Percentiles rank a stretch among this genome's conserved stretches.
Conservation (phyloP, 2,113 vertebrate genomes). For the Accipiter cooperii region DNA sequence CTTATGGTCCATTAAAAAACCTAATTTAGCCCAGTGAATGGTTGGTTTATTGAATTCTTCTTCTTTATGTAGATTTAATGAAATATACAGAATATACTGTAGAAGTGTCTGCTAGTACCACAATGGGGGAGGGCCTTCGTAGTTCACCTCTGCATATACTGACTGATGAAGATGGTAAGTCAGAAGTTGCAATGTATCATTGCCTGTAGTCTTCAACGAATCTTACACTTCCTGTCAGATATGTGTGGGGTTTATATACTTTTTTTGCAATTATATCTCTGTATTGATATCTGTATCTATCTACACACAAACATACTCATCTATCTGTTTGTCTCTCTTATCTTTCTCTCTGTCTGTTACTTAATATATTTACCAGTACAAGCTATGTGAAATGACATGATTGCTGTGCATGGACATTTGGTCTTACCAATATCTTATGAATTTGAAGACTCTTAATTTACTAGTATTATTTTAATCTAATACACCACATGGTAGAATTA, state of each 20-base stretch:
- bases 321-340: not conserved
- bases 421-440: not conserved
- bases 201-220: not conserved
- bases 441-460: not conserved
- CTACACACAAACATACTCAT: not conserved
- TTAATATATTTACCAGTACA: not conserved
- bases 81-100: slow-evolving; percentile 71
- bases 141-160: slow-evolving; percentile 64
- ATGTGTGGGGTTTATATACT: not conserved
- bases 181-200: not conserved
- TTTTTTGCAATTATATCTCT: not conserved
- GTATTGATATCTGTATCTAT: not conserved
- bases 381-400: not conserved
- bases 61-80: slow-evolving; percentile 67
- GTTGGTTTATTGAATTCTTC: not conserved
- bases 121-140: slow-evolving; percentile 68
- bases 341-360: not conserved
- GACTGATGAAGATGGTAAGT: slow-evolving; percentile 79
- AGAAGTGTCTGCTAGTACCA: slow-evolving; percentile 76
- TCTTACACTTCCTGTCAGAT: not conserved
- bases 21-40: not conserved
- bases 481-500: not conserved
- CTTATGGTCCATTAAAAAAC: not conserved
- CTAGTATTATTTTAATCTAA: not conserved
- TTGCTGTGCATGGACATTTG: not conserved